phyloP scores from a whole-genome alignment of 2,888 invertebrate genomes.

The Orthosia incerta region DNA sequence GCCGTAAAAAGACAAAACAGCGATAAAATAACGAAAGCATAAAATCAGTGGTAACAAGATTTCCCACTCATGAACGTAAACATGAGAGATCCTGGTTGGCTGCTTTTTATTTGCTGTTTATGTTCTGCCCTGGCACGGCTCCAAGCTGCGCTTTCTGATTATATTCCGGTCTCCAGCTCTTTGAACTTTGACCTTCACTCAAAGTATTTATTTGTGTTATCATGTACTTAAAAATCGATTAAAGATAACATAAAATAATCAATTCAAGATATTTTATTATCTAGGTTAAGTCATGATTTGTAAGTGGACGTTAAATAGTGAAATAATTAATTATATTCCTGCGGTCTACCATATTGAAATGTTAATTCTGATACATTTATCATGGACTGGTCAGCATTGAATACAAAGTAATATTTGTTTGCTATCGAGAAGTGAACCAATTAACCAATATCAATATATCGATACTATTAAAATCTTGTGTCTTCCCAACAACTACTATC shows the following conservation, averaged over 20 bases:
- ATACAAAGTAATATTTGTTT: background rate
- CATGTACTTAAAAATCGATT: conserved; percentile 41
- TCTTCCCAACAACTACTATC: conserved; percentile 37
- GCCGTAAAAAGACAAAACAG: conserved; percentile 3
- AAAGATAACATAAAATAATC: conserved; percentile 36
- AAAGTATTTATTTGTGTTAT: conserved; percentile 38
- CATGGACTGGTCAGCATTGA: background rate
- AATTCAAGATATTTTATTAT: conserved; percentile 32
- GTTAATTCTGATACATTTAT: background rate
- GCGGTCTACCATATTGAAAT: background rate
- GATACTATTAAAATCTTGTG: conserved; percentile 19
- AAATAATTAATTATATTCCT: conserved; percentile 9
- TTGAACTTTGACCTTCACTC: conserved; percentile 55
- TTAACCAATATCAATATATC: background rate
- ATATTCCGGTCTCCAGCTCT: conserved; percentile 50
- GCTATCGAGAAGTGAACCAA: background rate
- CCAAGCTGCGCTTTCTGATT: conserved; percentile 53
- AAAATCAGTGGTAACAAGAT: conserved; percentile 40
- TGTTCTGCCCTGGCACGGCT: conserved; percentile 39
- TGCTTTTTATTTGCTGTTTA: conserved; percentile 56
- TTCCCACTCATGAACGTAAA: conserved; percentile 44
- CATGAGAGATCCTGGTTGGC: conserved; percentile 51
- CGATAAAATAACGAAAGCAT: conserved; percentile 21
- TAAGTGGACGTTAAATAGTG: conserved; percentile 11
- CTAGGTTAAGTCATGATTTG: conserved; percentile 30